These are phyloP conservation scores for Gymnodraco acuticeps DNA, from an alignment of 2,797 vertebrate species.

Conservation along the genomic window DNA sequence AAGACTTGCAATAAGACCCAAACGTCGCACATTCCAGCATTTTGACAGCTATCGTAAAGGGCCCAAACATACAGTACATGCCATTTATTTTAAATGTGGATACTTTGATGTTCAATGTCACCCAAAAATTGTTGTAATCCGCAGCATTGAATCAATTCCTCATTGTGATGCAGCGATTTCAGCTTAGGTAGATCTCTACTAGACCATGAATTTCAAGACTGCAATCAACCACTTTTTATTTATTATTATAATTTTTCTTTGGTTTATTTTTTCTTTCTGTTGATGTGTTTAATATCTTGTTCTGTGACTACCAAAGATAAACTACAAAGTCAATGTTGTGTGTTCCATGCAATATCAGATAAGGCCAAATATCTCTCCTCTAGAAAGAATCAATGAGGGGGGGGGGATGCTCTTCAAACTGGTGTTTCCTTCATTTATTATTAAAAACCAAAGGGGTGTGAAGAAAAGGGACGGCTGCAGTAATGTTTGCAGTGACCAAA, in stretches of 20 bases:
- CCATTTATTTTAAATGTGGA: slow-evolving; percentile 76
- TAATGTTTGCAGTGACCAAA: slow-evolving; percentile 90
- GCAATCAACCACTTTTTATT: slow-evolving; percentile 89
- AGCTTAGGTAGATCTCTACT: slow-evolving; percentile 34
- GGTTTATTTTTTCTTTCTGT: slow-evolving; percentile 59
- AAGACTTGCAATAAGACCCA: slow-evolving; percentile 67
- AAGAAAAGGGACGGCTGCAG: slow-evolving; percentile 80
- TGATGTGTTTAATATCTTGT: slow-evolving; percentile 87
- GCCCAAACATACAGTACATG: slow-evolving; percentile 55
- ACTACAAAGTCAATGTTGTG: slow-evolving; percentile 93
- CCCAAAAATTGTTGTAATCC: slow-evolving; percentile 53
- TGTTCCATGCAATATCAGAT: slow-evolving; percentile 97
- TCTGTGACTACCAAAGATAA: slow-evolving; percentile 99
- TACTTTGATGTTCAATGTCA: slow-evolving; percentile 70
- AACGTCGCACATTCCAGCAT: slow-evolving; percentile 80
- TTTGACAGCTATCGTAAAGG: slow-evolving; percentile 55
- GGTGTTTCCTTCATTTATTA: slow-evolving; percentile 80
- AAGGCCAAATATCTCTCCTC: slow-evolving; percentile 95
- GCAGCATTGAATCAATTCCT: slow-evolving; percentile 24
- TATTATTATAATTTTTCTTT: slow-evolving; percentile 85
- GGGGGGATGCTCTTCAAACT: slow-evolving; percentile 78
- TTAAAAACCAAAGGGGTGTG: slow-evolving; percentile 87
- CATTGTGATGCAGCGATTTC: slow-evolving; percentile 24
- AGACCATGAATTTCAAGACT: slow-evolving; percentile 76
- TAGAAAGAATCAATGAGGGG: slow-evolving; percentile 55